Evolutionary conservation across 2,888 invertebrate species (phyloP).

Genomic region (Callinectes sapidus): DNA sequence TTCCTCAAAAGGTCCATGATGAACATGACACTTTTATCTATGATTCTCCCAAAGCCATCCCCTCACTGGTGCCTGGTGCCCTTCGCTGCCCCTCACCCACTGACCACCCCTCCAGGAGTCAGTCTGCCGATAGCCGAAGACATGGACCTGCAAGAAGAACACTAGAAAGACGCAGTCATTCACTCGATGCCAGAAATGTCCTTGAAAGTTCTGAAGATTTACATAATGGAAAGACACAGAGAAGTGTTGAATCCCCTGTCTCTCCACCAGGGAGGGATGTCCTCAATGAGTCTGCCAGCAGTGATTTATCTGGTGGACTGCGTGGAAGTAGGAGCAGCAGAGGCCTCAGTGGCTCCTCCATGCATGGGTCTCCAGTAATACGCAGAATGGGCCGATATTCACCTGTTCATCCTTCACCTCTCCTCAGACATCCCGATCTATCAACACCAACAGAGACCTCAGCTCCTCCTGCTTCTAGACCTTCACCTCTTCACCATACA

Average conservation of each 20-base stretch:
- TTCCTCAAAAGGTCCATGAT: slow-evolving; percentile 57
- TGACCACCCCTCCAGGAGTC: slow-evolving; percentile 43
- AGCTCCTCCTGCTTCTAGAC: slow-evolving; percentile 38
- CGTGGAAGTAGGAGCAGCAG: slow-evolving; percentile 54
- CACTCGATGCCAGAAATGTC: slow-evolving; percentile 44
- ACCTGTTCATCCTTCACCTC: slow-evolving; percentile 54
- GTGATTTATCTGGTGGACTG: slow-evolving; percentile 58
- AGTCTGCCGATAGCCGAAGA: slow-evolving; percentile 41
- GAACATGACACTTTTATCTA: slow-evolving; percentile 52
- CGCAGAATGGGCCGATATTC: slow-evolving; percentile 43
- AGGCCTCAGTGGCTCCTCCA: slow-evolving; percentile 48
- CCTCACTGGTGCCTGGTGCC: slow-evolving; percentile 52
- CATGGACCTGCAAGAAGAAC: neutral
- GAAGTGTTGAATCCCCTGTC: neutral
- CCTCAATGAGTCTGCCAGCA: slow-evolving; percentile 56
- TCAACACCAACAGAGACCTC: neutral
- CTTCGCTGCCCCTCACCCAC: slow-evolving; percentile 52
- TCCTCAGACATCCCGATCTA: slow-evolving; percentile 35
- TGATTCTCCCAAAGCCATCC: slow-evolving; percentile 57
- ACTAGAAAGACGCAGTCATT: slow-evolving; percentile 40
- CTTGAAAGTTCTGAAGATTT: neutral
- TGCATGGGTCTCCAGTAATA: slow-evolving; percentile 46
- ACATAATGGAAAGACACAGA: neutral
- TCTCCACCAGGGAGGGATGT: slow-evolving; percentile 38
- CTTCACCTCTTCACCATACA: slow-evolving; percentile 47